phyloP scores from a whole-genome alignment of 92 coral and sea anemone species.

The Scolanthus callimorphus region DNA sequence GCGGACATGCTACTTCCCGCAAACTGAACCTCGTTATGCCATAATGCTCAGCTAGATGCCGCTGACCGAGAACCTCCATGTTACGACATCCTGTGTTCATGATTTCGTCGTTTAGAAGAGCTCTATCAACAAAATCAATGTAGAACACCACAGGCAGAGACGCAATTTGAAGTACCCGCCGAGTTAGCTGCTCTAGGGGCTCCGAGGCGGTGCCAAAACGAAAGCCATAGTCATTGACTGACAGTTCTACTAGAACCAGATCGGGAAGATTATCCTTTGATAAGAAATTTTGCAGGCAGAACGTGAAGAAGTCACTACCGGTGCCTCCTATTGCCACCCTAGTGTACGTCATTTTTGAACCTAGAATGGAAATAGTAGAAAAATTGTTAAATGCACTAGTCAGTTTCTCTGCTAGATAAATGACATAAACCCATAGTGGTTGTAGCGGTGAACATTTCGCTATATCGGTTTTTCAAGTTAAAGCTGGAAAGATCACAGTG shows the following conservation, averaged over 20 bases:
- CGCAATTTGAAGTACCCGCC: constrained; percentile 39
- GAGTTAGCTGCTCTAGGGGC: constrained; percentile 59
- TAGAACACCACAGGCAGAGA: constrained; percentile 51
- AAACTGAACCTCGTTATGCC: constrained; percentile 59
- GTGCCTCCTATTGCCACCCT: constrained; percentile 67
- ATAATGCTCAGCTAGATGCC: constrained; percentile 54
- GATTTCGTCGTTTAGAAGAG: constrained; percentile 7
- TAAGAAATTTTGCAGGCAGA: constrained; percentile 57
- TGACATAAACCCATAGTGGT: too few species aligned
- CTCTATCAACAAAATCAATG: constrained; percentile 39
- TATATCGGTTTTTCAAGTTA: too few species aligned
- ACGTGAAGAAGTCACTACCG: constrained; percentile 72
- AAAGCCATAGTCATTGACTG: constrained; percentile 61
- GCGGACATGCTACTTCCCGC: constrained; percentile 79
- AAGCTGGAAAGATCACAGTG: too few species aligned
- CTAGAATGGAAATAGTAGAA: too few species aligned
- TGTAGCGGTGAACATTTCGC: too few species aligned
- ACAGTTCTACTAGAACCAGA: constrained; percentile 51
- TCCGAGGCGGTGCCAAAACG: constrained; percentile 40
- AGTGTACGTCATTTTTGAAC: constrained; percentile 24
- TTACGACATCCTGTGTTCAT: constrained; percentile 38
- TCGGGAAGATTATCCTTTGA: constrained; percentile 40
- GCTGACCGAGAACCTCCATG: constrained; percentile 73
- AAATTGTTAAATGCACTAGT: too few species aligned
- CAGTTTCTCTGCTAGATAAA: too few species aligned